These are phyloP conservation scores for Catocala fraxini DNA, from an alignment of 2,888 invertebrate genomes.

Conservation along the genomic window DNA sequence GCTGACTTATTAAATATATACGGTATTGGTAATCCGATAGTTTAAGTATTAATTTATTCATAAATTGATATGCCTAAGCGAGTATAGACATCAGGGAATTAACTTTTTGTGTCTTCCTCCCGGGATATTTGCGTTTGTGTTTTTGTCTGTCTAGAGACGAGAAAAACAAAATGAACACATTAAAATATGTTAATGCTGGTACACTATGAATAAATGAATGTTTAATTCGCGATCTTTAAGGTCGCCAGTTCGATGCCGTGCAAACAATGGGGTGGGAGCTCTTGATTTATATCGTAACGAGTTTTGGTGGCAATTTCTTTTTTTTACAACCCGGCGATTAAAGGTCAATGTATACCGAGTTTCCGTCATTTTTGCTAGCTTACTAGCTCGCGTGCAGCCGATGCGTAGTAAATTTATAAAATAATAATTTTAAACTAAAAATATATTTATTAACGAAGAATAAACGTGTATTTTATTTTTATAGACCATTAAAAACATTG, in stretches of 20 bases:
- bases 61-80: background rate
- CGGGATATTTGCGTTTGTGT: constrained; percentile 15
- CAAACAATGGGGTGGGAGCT: constrained; percentile 42
- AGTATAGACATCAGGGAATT: constrained; percentile 1
- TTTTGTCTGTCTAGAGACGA: constrained; percentile 22
- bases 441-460: background rate
- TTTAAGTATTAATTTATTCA: constrained; percentile 1
- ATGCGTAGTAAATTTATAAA: constrained; percentile 2
- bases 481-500: constrained; percentile 9
- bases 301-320: constrained; percentile 36
- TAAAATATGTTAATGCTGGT: constrained; percentile 59
- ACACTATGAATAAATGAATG: constrained; percentile 64
- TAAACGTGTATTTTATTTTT: constrained; percentile 9
- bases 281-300: constrained; percentile 53
- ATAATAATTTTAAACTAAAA: constrained; percentile 1
- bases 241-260: constrained; percentile 50
- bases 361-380: constrained; percentile 27
- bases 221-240: constrained; percentile 54
- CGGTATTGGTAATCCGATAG: background rate
- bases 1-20: no score
- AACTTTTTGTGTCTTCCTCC: constrained; percentile 8
- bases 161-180: constrained; percentile 54
- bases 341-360: constrained; percentile 36
- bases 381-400: constrained; percentile 10
- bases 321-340: constrained; percentile 28